phyloP scores from a whole-genome alignment of 2,113 vertebrate genomes.

The Pionites leucogaster region DNA sequence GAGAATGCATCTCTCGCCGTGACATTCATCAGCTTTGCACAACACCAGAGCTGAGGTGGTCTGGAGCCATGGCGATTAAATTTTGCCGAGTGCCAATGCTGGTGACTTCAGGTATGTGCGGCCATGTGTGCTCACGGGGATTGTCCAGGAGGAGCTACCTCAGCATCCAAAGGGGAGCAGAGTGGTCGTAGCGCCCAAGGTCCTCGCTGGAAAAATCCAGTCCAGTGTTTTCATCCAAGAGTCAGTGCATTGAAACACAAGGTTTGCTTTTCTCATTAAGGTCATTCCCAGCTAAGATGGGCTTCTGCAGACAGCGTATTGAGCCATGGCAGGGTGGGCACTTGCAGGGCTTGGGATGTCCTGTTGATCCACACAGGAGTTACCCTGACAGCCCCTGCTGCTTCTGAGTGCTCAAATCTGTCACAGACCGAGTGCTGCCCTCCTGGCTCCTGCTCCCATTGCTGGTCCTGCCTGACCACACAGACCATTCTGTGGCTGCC shows the following conservation, averaged over 20 bases:
- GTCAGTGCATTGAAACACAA: neutral
- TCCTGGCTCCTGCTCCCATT: rapidly evolving
- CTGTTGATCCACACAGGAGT: neutral
- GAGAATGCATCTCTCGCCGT: neutral
- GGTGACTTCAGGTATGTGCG: neutral
- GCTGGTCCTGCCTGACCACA: neutral
- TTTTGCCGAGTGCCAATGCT: neutral
- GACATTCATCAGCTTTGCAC: neutral
- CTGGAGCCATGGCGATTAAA: neutral
- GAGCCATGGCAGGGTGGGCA: neutral
- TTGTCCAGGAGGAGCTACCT: neutral
- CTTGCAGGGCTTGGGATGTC: neutral
- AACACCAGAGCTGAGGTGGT: rapidly evolving
- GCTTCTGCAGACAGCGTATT: neutral
- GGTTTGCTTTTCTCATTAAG: neutral
- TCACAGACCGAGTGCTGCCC: rapidly evolving
- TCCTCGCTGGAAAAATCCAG: neutral
- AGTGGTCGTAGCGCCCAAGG: neutral
- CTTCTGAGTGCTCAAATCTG: neutral
- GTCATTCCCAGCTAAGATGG: neutral
- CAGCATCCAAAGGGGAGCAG: neutral
- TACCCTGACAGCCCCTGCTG: neutral
- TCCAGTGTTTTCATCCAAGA: neutral
- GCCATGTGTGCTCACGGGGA: neutral
- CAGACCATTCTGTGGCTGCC: neutral